Evolutionary conservation across 2,888 invertebrate genomes (phyloP), one percentile per base, ranked within the genome.

Genomic region (Agapostemon virescens): DNA sequence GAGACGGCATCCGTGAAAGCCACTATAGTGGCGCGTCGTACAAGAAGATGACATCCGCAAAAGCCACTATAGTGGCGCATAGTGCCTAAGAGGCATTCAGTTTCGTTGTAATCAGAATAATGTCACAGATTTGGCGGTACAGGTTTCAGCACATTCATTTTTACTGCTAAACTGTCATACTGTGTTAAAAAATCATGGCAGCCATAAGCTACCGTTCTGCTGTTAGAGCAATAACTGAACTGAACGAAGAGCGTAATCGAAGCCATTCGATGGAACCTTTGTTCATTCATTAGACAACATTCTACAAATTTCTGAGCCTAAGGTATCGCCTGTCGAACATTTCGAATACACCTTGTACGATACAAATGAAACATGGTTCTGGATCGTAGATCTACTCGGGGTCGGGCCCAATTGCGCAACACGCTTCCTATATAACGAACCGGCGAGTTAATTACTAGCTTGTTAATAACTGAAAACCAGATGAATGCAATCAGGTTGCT

Each of bases 381-480:
- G 52, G 36, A 38, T 17, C 30, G 33, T 40, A 6, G 36, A 61
- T 33, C 6, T 17, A 36, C 40, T 49, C 30, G 20, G 13, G n/a
- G 20, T 4, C 49, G 20, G 33, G 23, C 36, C 69, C 20, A 70
- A 80, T 83, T 85, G 79, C 78, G 80, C 72, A 84, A 81, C 70
- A n/a, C 36, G 23, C 52, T 69, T 80, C 69, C 61, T 64, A 68
- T 63, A 68, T 68, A 64, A 64, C 69, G 42, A 38, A 67, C 69
- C 69, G 70, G 33, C 79, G 52, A 17, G 55, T 67, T 84, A 87
- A 86, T 83, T 77, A 75, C 70, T 38, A 70, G 68, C 20, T 69
- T 83, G 72, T 87, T 82, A 84, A 88, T 84, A 82, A 85, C 74
- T 83, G 81, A 82, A 85, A 83, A 87, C 67, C 73, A 76, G 71